phyloP scores from a whole-genome alignment of 2,888 invertebrate genomes.

The Macaria liturata region DNA sequence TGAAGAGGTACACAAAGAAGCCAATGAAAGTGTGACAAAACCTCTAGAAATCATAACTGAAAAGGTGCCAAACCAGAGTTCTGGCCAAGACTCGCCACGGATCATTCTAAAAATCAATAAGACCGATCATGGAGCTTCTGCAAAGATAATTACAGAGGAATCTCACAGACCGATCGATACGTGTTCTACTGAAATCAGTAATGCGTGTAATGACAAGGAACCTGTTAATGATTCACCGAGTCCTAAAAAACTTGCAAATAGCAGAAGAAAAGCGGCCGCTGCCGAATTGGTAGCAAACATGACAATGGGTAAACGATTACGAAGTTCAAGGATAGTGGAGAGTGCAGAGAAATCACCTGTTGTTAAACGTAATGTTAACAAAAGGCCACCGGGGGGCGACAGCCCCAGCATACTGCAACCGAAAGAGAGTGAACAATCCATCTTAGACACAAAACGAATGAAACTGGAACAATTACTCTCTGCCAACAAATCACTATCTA shows the following conservation, averaged over 20 bases:
- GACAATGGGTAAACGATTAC: constrained; percentile 67
- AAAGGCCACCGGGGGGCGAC: constrained; percentile 57
- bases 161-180: constrained; percentile 48
- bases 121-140: constrained; percentile 79
- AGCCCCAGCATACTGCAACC: constrained; percentile 50
- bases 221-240: constrained; percentile 55
- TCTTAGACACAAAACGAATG: constrained; percentile 68
- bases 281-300: constrained; percentile 51
- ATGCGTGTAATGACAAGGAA: constrained; percentile 54
- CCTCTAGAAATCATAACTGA: constrained; percentile 79
- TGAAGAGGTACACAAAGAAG: constrained; percentile 54
- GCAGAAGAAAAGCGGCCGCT: constrained; percentile 56
- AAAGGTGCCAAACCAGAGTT: constrained; percentile 62
- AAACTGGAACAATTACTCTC: constrained; percentile 73
- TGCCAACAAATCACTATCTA: constrained; percentile 62
- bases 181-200: constrained; percentile 40
- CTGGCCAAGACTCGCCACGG: constrained; percentile 80
- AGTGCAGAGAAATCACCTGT: constrained; percentile 58
- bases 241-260: constrained; percentile 59
- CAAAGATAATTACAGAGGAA: constrained; percentile 78
- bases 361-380: constrained; percentile 54
- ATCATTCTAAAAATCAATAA: constrained; percentile 87
- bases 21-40: constrained; percentile 62
- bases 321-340: constrained; percentile 72
- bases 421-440: constrained; percentile 62